Evolutionary conservation across 1,140 invertebrate genomes (phyloP).

Genomic region (Phthorimaea operculella): DNA sequence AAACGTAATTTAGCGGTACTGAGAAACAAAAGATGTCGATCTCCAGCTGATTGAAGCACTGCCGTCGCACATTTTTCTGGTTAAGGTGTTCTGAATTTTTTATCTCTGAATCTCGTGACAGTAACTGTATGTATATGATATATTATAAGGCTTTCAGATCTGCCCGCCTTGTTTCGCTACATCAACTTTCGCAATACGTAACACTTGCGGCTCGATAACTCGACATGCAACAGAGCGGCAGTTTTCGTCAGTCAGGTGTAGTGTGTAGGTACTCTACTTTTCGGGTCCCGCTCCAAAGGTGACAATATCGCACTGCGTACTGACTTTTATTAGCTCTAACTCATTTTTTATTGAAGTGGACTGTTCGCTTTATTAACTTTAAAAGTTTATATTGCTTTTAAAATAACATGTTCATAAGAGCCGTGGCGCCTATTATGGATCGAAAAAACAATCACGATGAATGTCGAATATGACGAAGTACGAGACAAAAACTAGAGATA

Average conservation of each 20-base stretch:
- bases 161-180: slow-evolving; percentile 20
- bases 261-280: neutral
- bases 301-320: neutral
- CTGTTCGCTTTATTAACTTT: neutral
- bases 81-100: slow-evolving; percentile 51
- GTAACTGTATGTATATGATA: slow-evolving; percentile 25
- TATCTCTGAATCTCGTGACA: slow-evolving; percentile 33
- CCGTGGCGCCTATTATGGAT: slow-evolving; percentile 1
- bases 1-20: slow-evolving; percentile 64
- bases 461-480: slow-evolving; percentile 12
- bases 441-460: slow-evolving; percentile 12
- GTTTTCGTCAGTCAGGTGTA: slow-evolving; percentile 10
- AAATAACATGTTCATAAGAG: slow-evolving; percentile 4
- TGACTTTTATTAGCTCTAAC: neutral
- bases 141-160: slow-evolving; percentile 21
- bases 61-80: slow-evolving; percentile 48
- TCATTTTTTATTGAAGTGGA: neutral
- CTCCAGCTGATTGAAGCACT: slow-evolving; percentile 51
- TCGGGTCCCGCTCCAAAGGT: neutral
- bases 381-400: neutral
- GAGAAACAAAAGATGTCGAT: slow-evolving; percentile 59
- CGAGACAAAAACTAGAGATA: slow-evolving; percentile 34
- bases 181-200: slow-evolving; percentile 30
- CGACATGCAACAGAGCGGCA: neutral
- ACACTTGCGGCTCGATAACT: slow-evolving; percentile 15